These are phyloP conservation scores for Liasis olivaceus DNA, from an alignment of 2,797 vertebrate species.

Conservation along the genomic window DNA sequence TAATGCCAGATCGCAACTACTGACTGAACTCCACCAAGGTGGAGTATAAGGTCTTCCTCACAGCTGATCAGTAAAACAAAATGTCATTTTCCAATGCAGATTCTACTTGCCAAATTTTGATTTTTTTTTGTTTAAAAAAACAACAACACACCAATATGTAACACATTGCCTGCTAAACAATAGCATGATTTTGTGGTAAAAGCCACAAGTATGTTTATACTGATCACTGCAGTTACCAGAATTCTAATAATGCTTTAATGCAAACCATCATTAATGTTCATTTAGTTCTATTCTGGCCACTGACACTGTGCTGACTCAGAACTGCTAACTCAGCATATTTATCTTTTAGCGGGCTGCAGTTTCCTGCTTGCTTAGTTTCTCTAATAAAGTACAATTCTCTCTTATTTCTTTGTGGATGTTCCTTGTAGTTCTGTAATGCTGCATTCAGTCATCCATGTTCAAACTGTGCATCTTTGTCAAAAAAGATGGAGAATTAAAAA, in stretches of 20 bases:
- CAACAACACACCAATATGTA: background rate
- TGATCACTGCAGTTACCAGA: slow-evolving; percentile 47
- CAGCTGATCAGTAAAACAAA: slow-evolving; percentile 52
- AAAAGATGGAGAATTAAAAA: slow-evolving; percentile 28
- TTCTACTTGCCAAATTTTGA: slow-evolving; percentile 57
- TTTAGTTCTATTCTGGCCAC: slow-evolving; percentile 43
- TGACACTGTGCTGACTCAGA: slow-evolving; percentile 43
- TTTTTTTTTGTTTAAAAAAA: background rate
- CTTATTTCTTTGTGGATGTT: slow-evolving; percentile 46
- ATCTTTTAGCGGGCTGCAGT: slow-evolving; percentile 49
- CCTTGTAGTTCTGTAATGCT: slow-evolving; percentile 47
- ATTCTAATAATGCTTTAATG: slow-evolving; percentile 47
- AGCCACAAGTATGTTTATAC: slow-evolving; percentile 60
- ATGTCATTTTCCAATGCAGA: slow-evolving; percentile 45
- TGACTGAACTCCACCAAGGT: slow-evolving; percentile 18
- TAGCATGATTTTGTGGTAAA: slow-evolving; percentile 54
- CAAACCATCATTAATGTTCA: slow-evolving; percentile 54
- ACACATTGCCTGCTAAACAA: slow-evolving; percentile 29
- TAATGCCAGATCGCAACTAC: background rate
- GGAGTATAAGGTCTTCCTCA: slow-evolving; percentile 41
- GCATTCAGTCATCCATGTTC: slow-evolving; percentile 42
- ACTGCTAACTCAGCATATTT: slow-evolving; percentile 68
- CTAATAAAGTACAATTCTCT: slow-evolving; percentile 66
- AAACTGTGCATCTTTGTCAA: slow-evolving; percentile 55
- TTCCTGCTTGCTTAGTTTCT: slow-evolving; percentile 68